phyloP scores from a whole-genome alignment of 2,888 invertebrate species.

The Chelonus formosanus region DNA sequence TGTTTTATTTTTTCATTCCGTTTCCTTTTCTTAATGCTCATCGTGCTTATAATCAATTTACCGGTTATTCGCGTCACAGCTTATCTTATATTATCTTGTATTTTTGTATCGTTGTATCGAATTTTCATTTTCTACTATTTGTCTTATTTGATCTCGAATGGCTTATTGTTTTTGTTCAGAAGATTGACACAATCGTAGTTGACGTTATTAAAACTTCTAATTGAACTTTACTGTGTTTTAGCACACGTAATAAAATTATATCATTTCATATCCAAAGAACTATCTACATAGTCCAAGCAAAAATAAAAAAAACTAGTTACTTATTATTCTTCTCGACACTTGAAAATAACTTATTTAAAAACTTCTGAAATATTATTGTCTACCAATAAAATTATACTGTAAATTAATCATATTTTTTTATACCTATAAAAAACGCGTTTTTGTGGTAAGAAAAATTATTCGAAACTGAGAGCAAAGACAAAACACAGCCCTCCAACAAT shows the following conservation, averaged over 20 bases:
- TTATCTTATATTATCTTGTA: conserved; percentile 62
- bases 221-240: neutral
- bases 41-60: conserved; percentile 44
- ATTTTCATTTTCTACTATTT: conserved; percentile 48
- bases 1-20: conserved; percentile 31
- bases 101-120: conserved; percentile 59
- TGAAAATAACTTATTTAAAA: too few relatives aligned
- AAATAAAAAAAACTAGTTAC: too few relatives aligned
- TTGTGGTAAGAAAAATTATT: too few relatives aligned
- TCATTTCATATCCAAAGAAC: too few relatives aligned
- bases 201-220: neutral
- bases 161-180: conserved; percentile 34
- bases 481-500: too few relatives aligned
- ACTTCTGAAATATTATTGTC: too few relatives aligned
- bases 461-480: too few relatives aligned
- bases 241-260: neutral
- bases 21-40: conserved; percentile 36
- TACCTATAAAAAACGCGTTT: too few relatives aligned
- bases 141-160: conserved; percentile 33
- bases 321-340: too few relatives aligned
- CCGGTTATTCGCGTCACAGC: conserved; percentile 43
- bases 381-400: too few relatives aligned
- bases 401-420: too few relatives aligned
- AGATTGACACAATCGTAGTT: conserved; percentile 9
- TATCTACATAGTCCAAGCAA: too few relatives aligned